Percentiles rank a stretch among this genome's conserved stretches.
These are phyloP conservation scores for Magallana ariakensis DNA, from an alignment of 1,140 invertebrate genomes.

Conservation along the genomic window DNA sequence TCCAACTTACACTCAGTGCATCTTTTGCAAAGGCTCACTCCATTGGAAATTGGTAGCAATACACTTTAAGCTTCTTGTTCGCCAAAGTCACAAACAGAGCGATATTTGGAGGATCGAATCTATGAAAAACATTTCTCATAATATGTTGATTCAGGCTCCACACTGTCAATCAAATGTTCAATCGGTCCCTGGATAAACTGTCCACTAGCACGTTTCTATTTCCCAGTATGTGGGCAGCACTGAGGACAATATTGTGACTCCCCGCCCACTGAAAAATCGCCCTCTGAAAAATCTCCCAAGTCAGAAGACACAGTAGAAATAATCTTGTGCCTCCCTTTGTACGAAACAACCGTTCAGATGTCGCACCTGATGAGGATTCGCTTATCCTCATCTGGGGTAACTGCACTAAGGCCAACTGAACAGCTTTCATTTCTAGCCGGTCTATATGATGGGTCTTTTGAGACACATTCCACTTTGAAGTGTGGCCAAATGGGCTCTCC, in stretches of 20 bases:
- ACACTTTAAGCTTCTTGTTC: conserved; percentile 53
- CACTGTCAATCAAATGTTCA: not conserved
- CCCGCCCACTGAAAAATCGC: conserved; percentile 33
- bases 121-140: conserved; percentile 39
- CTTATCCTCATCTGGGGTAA: conserved; percentile 14
- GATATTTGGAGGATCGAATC: conserved; percentile 38
- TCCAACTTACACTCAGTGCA: conserved; percentile 50
- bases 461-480: not conserved
- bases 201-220: conserved; percentile 40
- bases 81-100: conserved; percentile 53
- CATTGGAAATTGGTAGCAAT: conserved; percentile 47
- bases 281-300: conserved; percentile 40
- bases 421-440: conserved; percentile 39
- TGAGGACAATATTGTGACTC: conserved; percentile 12
- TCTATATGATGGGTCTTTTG: conserved; percentile 28
- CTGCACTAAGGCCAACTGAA: conserved; percentile 30
- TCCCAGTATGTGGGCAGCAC: conserved; percentile 41
- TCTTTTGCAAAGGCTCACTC: conserved; percentile 41
- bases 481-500: conserved; percentile 21
- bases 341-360: conserved; percentile 44
- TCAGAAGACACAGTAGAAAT: conserved; percentile 24
- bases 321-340: conserved; percentile 46
- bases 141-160: not conserved
- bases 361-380: conserved; percentile 42
- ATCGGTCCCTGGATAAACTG: conserved; percentile 27